Base-by-base conservation (phyloP, 2,113 vertebrate species). In the Dicrurus megarhynchus region DNA sequence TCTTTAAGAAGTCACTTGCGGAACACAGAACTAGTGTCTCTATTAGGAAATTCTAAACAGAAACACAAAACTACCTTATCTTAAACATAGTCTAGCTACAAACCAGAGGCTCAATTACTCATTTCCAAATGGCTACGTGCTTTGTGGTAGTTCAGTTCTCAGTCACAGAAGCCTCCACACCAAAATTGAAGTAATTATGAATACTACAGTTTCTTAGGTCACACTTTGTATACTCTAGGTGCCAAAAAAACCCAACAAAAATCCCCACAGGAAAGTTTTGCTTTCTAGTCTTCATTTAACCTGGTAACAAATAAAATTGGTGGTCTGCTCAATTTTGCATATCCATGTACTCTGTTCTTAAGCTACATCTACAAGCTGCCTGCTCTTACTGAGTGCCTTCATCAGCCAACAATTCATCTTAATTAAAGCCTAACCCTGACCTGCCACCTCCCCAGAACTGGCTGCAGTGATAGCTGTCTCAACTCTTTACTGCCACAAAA, bases 61-160 rank as follows among this genome's bases (percentile, higher is more conserved):
- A 96, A 97, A 90, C 49, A 96, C 68, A 90, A 90, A 93, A 90
- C 88, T 79, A 39, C 68, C 86, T 92, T 93, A 93, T 93, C 96
- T 97, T 81, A 83, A 92, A 35, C 55, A 69, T 1, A 63, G 71
- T 27, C 70, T 81, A 39, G 22, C 68, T 87, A 63, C 69, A 93
- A 90, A 78, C 6, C 20, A 56, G 47, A 68, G 80, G 68, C 76
- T 96, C 68, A 63, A n/a, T 94, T 86, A 96, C 86, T 91, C 65
- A 92, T 87, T 96, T 96, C 88, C 90, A 86, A 96, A 76, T 15
- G 47, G 30, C 50, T 77, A 63, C 15, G n/a, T 61, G 75, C 59
- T 80, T 80, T 87, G 16, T 26, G 83, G 44, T 37, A 74, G 55
- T 47, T 60, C 1, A 1, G 70, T 74, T 80, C 75, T 67, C 41